Percentiles rank a stretch among this genome's conserved stretches.
Evolutionary conservation across 1,140 invertebrate genomes (phyloP).

Genomic region (Tetranychus cinnabarinus): DNA sequence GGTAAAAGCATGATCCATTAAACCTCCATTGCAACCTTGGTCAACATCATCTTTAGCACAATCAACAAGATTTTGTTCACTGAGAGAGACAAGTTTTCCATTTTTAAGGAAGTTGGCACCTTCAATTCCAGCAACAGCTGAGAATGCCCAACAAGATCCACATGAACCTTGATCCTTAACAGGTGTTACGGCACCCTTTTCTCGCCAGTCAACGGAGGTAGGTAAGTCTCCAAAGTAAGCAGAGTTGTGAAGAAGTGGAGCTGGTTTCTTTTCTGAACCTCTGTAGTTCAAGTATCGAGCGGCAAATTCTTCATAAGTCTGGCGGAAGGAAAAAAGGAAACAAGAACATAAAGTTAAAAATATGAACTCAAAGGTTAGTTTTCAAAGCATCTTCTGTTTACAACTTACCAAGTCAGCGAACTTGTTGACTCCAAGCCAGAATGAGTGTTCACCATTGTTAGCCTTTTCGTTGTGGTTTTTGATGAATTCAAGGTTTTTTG

Average conservation of each 20-base stretch:
- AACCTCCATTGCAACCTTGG: constrained; percentile 10
- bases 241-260: neutral
- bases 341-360: too few species aligned
- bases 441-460: constrained; percentile 16
- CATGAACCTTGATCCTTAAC: constrained; percentile 23
- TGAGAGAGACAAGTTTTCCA: constrained; percentile 52
- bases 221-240: constrained; percentile 1
- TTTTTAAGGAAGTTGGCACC: constrained; percentile 72
- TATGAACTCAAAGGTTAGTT: too few species aligned
- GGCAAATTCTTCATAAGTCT: neutral
- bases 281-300: neutral
- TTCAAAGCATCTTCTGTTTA: too few species aligned
- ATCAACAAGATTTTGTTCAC: constrained; percentile 9
- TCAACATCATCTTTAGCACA: constrained; percentile 9
- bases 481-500: constrained; percentile 7
- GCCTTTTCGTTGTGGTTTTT: constrained; percentile 9
- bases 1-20: constrained; percentile 1
- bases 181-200: constrained; percentile 20
- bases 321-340: neutral
- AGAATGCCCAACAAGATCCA: constrained; percentile 10
- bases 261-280: neutral
- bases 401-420: constrained; percentile 15
- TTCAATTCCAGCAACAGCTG: constrained; percentile 4
- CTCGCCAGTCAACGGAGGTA: constrained; percentile 21
- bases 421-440: constrained; percentile 20